These are phyloP conservation scores for Andricus curvator DNA, from an alignment of 2,888 invertebrate genomes.

Conservation along the genomic window DNA sequence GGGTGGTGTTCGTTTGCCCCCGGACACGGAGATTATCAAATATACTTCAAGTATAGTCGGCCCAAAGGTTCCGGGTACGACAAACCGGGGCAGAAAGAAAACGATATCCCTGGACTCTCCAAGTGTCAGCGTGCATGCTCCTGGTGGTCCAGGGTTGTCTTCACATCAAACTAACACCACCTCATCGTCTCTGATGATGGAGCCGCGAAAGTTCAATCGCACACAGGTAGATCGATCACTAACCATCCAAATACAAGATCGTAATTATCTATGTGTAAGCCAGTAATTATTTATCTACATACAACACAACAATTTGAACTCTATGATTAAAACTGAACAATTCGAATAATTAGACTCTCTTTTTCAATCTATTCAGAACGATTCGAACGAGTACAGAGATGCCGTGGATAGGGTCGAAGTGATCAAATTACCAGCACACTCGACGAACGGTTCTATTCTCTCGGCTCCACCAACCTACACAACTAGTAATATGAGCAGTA, in stretches of 20 bases:
- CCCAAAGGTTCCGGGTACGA: constrained; percentile 91
- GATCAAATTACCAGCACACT: constrained; percentile 86
- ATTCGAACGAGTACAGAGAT: constrained; percentile 72
- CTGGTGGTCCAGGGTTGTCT: constrained; percentile 74
- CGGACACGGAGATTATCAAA: constrained; percentile 94
- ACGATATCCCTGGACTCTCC: constrained; percentile 92
- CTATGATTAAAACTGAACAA: neutral
- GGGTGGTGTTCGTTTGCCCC: constrained; percentile 90
- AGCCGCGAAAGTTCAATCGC: constrained; percentile 62
- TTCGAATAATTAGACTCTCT: neutral
- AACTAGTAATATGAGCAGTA: constrained; percentile 75
- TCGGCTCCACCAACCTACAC: constrained; percentile 80
- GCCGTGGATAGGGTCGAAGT: constrained; percentile 87
- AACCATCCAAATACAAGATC: neutral
- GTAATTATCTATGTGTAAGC: constrained; percentile 7
- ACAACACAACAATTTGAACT: neutral
- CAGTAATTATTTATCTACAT: neutral
- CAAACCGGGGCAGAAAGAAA: constrained; percentile 92
- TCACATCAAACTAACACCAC: constrained; percentile 70
- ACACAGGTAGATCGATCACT: constrained; percentile 46
- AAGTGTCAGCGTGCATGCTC: constrained; percentile 81
- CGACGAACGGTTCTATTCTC: constrained; percentile 76
- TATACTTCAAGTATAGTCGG: constrained; percentile 93
- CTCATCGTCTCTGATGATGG: constrained; percentile 77
- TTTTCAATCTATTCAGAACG: constrained; percentile 60